These are phyloP conservation scores for Lepus timidus DNA, from an alignment of 2,113 vertebrate species.

Conservation along the genomic window DNA sequence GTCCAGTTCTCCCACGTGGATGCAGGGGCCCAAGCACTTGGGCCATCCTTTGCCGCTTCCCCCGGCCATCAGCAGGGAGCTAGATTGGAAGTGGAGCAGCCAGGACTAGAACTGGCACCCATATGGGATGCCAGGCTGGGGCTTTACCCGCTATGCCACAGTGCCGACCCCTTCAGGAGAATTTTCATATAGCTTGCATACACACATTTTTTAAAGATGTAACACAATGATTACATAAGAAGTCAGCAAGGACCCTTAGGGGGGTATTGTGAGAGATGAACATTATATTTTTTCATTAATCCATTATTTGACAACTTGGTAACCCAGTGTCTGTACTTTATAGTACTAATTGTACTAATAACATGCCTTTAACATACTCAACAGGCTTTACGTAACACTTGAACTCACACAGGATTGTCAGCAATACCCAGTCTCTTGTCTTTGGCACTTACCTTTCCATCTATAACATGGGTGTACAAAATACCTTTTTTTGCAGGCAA, in stretches of 20 bases:
- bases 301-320: background rate
- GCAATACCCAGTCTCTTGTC: background rate
- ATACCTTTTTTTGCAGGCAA: background rate
- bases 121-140: too few species aligned
- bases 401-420: background rate
- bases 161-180: too few species aligned
- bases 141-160: too few species aligned
- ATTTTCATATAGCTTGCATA: background rate
- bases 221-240: background rate
- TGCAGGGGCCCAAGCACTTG: too few species aligned
- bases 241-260: background rate
- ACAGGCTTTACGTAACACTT: background rate
- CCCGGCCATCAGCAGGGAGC: too few species aligned
- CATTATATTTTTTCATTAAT: background rate
- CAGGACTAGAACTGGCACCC: too few species aligned
- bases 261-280: background rate
- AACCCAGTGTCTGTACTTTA: constrained; percentile 24
- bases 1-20: too few species aligned
- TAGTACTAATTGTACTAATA: background rate
- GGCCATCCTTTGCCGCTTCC: too few species aligned
- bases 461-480: background rate
- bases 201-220: background rate
- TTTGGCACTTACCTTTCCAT: constrained; percentile 11
- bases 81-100: too few species aligned
- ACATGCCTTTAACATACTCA: background rate